A percentile compares a stretch with the other conserved stretches of the same genome.
phyloP scores from a whole-genome alignment of 2,888 invertebrate species.

The Macrosiphum euphorbiae region DNA sequence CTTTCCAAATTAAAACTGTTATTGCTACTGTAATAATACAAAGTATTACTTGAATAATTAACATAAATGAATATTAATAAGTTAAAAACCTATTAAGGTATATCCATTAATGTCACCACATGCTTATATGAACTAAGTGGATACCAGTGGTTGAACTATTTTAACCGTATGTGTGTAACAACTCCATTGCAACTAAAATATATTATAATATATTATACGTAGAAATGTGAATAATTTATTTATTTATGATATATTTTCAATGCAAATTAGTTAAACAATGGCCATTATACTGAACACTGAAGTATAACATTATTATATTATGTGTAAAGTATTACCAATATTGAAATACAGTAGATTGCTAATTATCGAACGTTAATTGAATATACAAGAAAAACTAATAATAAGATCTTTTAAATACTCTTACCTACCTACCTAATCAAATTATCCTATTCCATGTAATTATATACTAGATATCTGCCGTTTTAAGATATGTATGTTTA shows the following conservation, averaged over 20 bases:
- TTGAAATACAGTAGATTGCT: constrained; percentile 2
- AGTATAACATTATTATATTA: constrained; percentile 37
- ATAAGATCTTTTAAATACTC: too few relatives aligned
- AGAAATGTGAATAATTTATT: not conserved
- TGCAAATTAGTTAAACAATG: constrained; percentile 23
- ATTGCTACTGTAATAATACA: not conserved
- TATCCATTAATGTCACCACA: constrained; percentile 45
- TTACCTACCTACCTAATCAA: too few relatives aligned
- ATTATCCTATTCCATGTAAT: too few relatives aligned
- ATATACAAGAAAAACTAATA: too few relatives aligned
- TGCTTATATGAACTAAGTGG: constrained; percentile 33
- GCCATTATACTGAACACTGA: not conserved
- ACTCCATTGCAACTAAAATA: constrained; percentile 34
- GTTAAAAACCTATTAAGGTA: constrained; percentile 39
- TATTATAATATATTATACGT: not conserved
- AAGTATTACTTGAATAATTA: not conserved
- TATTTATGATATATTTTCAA: too few relatives aligned
- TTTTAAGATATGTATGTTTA: too few relatives aligned
- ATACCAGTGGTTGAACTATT: constrained; percentile 58
- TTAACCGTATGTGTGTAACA: not conserved
- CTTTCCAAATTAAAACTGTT: not conserved
- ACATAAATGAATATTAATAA: not conserved
- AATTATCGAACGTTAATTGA: too few relatives aligned
- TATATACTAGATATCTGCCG: too few relatives aligned
- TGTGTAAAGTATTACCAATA: constrained; percentile 42